A percentile compares a stretch with the other conserved stretches of the same genome.
Evolutionary conservation across 2,113 vertebrate species (phyloP).

Genomic region (Otis tarda): DNA sequence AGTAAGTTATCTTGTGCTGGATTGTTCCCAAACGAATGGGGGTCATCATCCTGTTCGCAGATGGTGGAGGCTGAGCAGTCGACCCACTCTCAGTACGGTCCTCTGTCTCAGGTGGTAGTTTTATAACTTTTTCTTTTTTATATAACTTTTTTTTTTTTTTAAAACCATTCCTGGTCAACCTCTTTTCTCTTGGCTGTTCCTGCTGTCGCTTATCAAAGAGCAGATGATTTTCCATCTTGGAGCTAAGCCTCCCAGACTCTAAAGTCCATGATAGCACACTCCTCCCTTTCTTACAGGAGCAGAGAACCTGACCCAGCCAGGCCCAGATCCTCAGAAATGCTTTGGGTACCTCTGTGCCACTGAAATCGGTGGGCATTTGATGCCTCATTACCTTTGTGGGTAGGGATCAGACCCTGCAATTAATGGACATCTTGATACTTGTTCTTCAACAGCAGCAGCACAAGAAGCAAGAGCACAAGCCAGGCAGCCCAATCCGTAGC

Average conservation of each 20-base stretch:
- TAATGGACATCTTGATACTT: background rate
- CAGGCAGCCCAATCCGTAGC: background rate
- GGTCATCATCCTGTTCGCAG: accelerated
- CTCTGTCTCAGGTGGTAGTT: background rate
- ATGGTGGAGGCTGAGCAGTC: background rate
- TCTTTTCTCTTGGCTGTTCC: background rate
- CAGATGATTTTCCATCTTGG: background rate
- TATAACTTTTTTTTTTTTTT: too few relatives aligned
- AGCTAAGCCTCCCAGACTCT: background rate
- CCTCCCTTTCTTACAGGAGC: background rate
- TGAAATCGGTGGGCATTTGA: background rate
- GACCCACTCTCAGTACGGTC: too few relatives aligned
- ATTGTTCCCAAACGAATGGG: background rate
- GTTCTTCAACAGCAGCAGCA: background rate
- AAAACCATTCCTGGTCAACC: background rate
- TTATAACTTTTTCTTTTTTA: background rate
- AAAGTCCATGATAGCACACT: background rate
- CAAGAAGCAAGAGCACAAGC: background rate
- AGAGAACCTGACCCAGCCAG: background rate
- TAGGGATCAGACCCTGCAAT: background rate
- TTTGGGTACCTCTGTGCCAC: background rate
- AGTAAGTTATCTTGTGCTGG: background rate
- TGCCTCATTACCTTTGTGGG: background rate
- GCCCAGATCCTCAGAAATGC: background rate
- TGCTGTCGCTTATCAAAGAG: background rate